Percentiles rank a stretch among this genome's conserved stretches.
Evolutionary conservation across 2,888 invertebrate species (phyloP).

Genomic region (Melanargia galathea): DNA sequence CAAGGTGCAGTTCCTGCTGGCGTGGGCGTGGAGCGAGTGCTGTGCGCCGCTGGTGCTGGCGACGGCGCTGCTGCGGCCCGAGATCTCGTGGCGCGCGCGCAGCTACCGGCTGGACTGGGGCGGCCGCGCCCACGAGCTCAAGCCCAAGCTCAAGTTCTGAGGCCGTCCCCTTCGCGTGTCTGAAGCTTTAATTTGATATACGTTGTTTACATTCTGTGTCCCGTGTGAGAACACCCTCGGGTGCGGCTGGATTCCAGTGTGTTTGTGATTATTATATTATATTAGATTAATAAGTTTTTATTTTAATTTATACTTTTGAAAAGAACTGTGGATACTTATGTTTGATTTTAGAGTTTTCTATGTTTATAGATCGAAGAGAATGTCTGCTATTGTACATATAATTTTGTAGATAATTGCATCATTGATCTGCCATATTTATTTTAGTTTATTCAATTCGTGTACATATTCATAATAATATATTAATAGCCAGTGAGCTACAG

Average conservation of each 20-base stretch:
- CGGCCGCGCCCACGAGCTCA: conserved; percentile 94
- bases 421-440: conserved; percentile 47
- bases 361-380: conserved; percentile 53
- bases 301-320: conserved; percentile 61
- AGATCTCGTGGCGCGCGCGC: conserved; percentile 96
- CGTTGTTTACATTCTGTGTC: conserved; percentile 47
- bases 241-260: conserved; percentile 50
- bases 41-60: conserved; percentile 94
- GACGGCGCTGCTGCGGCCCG: conserved; percentile 92
- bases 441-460: conserved; percentile 28
- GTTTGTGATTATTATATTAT: conserved; percentile 56
- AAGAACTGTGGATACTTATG: conserved; percentile 59
- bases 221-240: conserved; percentile 40
- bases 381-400: conserved; percentile 47
- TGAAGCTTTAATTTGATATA: conserved; percentile 74
- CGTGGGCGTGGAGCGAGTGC: conserved; percentile 96
- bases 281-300: conserved; percentile 60
- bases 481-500: conserved; percentile 17
- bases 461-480: conserved; percentile 22
- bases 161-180: conserved; percentile 50
- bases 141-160: conserved; percentile 87
- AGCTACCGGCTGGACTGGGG: conserved; percentile 97
- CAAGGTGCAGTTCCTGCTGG: conserved; percentile 96
- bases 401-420: conserved; percentile 45
- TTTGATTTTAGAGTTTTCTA: conserved; percentile 75